Evolutionary conservation across 1,140 invertebrate genomes (phyloP).

Genomic region (Leptopilina boulardi): DNA sequence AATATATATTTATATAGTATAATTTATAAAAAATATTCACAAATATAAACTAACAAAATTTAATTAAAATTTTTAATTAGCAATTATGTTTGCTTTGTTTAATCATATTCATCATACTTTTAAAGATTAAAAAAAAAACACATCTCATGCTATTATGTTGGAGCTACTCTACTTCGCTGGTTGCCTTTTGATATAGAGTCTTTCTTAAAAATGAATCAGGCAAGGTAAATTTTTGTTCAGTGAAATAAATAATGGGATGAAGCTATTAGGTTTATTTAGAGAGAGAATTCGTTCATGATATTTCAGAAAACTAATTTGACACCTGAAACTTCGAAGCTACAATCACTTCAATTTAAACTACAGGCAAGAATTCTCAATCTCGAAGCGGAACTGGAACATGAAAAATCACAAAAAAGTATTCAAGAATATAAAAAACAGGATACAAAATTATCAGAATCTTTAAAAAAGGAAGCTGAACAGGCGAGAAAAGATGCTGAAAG

Average conservation of each 20-base stretch:
- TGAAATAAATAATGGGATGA: slow-evolving; percentile 4
- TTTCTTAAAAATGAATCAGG: slow-evolving; percentile 3
- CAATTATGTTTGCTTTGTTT: not conserved
- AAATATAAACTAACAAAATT: no score
- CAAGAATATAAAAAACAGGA: slow-evolving; percentile 79
- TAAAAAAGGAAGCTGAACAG: slow-evolving; percentile 86
- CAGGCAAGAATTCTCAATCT: slow-evolving; percentile 85
- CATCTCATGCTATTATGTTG: slow-evolving; percentile 9
- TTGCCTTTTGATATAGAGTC: not conserved
- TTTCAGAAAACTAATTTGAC: slow-evolving; percentile 19
- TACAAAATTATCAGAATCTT: slow-evolving; percentile 73
- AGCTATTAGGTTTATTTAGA: not conserved
- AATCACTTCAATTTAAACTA: slow-evolving; percentile 40
- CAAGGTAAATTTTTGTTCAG: slow-evolving; percentile 1
- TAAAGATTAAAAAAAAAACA: slow-evolving; percentile 25
- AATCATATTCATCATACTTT: slow-evolving; percentile 12
- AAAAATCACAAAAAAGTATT: slow-evolving; percentile 75
- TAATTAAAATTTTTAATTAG: no score
- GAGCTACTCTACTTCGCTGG: not conserved
- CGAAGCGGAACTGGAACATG: slow-evolving; percentile 85
- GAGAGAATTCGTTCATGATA: slow-evolving; percentile 8
- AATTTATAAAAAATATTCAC: no score
- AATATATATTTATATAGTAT: no score
- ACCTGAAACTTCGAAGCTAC: slow-evolving; percentile 32
- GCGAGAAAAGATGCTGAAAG: slow-evolving; percentile 87